These are phyloP conservation scores for Fratercula arctica DNA, from an alignment of 2,797 vertebrate species.

Conservation along the genomic window DNA sequence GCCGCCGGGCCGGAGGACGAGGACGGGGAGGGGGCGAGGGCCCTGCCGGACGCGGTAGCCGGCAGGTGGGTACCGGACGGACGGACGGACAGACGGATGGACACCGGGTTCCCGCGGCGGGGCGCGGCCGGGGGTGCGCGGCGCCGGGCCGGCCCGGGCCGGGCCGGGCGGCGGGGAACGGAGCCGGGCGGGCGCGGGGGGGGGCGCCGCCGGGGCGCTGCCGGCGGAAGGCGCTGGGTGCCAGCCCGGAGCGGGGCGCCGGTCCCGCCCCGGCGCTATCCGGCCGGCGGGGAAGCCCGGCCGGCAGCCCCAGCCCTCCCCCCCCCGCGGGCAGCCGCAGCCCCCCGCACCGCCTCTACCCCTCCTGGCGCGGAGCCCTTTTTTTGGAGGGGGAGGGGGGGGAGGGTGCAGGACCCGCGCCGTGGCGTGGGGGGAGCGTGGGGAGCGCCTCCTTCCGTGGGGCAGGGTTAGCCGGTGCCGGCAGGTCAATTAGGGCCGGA, in stretches of 20 bases:
- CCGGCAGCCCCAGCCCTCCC: background rate
- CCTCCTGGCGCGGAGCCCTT: background rate
- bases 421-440: background rate
- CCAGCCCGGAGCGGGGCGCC: conserved; percentile 70
- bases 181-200: background rate
- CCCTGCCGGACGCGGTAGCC: background rate
- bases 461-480: conserved; percentile 36
- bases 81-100: background rate
- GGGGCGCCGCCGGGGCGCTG: conserved; percentile 4
- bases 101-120: background rate
- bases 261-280: conserved; percentile 74
- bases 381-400: too few relatives aligned
- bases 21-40: background rate
- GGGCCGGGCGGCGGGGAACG: too few relatives aligned
- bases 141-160: background rate
- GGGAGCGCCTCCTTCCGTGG: background rate
- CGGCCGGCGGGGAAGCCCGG: conserved; percentile 32
- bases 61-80: background rate
- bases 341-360: background rate
- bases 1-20: background rate
- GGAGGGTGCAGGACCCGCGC: background rate
- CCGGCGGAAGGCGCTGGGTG: conserved; percentile 74
- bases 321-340: conserved; percentile 10
- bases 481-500: conserved; percentile 37
- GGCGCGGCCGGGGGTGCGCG: background rate